These are phyloP conservation scores for Amaurobius ferox DNA, from an alignment of 2,888 invertebrate genomes.

Conservation along the genomic window DNA sequence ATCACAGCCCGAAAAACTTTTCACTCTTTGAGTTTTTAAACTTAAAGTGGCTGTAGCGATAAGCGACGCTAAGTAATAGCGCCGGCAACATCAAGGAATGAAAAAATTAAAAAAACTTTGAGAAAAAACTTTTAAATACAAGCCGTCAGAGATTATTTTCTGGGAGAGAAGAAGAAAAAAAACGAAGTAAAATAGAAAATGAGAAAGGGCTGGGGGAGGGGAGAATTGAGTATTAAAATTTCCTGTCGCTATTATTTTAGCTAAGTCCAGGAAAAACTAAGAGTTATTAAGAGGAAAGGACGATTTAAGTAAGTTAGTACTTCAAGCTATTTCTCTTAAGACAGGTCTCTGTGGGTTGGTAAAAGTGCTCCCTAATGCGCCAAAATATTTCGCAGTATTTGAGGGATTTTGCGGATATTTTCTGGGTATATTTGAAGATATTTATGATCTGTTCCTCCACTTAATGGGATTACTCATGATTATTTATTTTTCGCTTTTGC, in stretches of 20 bases:
- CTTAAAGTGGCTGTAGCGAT: conserved; percentile 69
- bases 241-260: conserved; percentile 71
- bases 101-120: conserved; percentile 5
- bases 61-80: conserved; percentile 62
- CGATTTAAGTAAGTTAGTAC: conserved; percentile 62
- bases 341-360: background rate
- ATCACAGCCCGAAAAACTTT: conserved; percentile 53
- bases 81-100: conserved; percentile 26
- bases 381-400: background rate
- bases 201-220: background rate
- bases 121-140: conserved; percentile 46
- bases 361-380: background rate
- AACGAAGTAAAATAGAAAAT: conserved; percentile 24
- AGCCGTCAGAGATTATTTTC: conserved; percentile 36
- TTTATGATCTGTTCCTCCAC: too few species aligned
- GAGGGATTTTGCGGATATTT: background rate
- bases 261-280: conserved; percentile 52
- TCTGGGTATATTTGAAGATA: too few species aligned
- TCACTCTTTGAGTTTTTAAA: conserved; percentile 44
- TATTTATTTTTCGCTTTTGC: too few species aligned
- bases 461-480: too few species aligned
- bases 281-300: conserved; percentile 65
- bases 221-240: conserved; percentile 69
- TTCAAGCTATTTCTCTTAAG: conserved; percentile 3
- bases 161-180: conserved; percentile 34